These are phyloP conservation scores for Halictus quadricinctus DNA, from an alignment of 2,888 invertebrate genomes.

Conservation along the genomic window DNA sequence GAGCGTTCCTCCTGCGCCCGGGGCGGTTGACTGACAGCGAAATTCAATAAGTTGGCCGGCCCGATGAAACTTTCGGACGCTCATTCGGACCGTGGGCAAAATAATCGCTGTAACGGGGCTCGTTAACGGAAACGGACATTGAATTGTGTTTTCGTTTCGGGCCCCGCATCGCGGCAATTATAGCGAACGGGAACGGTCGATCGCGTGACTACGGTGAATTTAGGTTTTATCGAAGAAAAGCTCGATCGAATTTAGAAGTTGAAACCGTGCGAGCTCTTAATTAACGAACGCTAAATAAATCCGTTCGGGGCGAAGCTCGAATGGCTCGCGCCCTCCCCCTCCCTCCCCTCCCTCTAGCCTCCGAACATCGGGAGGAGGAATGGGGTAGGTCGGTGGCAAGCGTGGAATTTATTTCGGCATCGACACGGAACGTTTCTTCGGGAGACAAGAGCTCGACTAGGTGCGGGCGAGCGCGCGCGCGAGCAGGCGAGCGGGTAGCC, in stretches of 20 bases:
- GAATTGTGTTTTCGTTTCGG: conserved; percentile 45
- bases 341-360: not conserved
- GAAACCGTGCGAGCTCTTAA: conserved; percentile 55
- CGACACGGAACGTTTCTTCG: conserved; percentile 62
- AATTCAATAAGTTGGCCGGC: not conserved
- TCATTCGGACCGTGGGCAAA: not conserved
- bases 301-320: conserved; percentile 42
- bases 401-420: conserved; percentile 62
- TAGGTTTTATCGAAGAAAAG: conserved; percentile 56
- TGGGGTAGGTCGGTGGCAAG: conserved; percentile 32
- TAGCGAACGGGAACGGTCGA: conserved; percentile 27
- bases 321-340: conserved; percentile 6
- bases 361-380: too few relatives aligned
- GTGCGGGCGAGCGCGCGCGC: not conserved
- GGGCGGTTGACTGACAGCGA: conserved; percentile 2
- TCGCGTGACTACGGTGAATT: conserved; percentile 56
- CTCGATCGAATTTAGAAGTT: conserved; percentile 57
- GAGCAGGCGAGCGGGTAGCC: conserved; percentile 27
- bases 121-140: conserved; percentile 48
- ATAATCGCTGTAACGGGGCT: conserved; percentile 41
- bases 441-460: conserved; percentile 41
- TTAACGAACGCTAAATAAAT: conserved; percentile 60
- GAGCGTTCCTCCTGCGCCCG: not conserved
- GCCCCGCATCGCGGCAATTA: conserved; percentile 43
- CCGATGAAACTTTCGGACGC: not conserved